Base-by-base conservation (phyloP, 2,797 vertebrate genomes). In the Mormyrus hasselquistii region DNA sequence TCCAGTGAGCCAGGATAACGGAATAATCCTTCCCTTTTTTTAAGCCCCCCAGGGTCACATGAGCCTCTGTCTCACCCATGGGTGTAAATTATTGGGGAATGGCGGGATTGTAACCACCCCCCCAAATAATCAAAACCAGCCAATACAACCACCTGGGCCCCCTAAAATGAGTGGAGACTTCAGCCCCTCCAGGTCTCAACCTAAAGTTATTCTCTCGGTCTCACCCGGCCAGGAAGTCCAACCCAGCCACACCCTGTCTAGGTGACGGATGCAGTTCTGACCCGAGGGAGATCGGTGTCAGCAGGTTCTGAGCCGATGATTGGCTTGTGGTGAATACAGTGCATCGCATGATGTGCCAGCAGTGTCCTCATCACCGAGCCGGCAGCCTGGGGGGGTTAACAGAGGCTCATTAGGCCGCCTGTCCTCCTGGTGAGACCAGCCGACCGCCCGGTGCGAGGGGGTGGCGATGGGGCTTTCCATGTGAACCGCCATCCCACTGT, bases 341-440 rank as follows among this genome's bases (percentile, higher is more conserved):
- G 59, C 59, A 25, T 0, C n/a, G 2, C n/a, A 90, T 89, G 83
- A 89, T 10, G 76, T 38, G 44, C 53, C 91, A 94, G 93, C 93
- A 89, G 88, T 83, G 2, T 89, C 91, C 91, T 89, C 88, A 91
- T 90, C 92, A 89, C 47, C 62, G n/a, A 19, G 73, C 38, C 82
- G 89, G 87, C 91, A 91, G 91, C 19, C 8, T 91, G 89, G 86
- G 55, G 55, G 86, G 87, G 93, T 94, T 94, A 91, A 90, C 92
- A 93, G 94, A 93, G 95, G 95, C 95, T 96, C 94, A 96, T 96
- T 95, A 95, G 93, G 94, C 93, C 93, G 93, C 93, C 94, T 94
- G 93, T 92, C 93, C 93, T 93, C 92, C 90, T 91, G 94, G 93
- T 91, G 62, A 94, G 91, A 62, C 73, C 59, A 50, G 83, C 82